Evolutionary conservation across 2,888 invertebrate genomes (phyloP).

Genomic region (Eupithecia tripunctaria): DNA sequence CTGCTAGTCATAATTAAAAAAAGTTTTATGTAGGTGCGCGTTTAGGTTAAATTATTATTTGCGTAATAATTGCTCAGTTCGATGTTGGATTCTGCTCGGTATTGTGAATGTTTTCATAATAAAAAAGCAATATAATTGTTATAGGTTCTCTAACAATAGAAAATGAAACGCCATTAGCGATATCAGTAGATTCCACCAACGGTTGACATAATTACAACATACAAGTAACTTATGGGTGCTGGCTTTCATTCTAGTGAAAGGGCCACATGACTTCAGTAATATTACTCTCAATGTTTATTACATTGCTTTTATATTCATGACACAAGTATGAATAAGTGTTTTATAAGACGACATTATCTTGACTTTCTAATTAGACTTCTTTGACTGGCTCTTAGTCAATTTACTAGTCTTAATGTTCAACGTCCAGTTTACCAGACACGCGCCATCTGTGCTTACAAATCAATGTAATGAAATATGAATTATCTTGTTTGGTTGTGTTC

Average conservation of each 20-base stretch:
- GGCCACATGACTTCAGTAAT: slow-evolving; percentile 59
- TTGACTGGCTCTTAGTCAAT: slow-evolving; percentile 59
- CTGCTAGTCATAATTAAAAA: slow-evolving; percentile 78
- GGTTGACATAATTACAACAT: slow-evolving; percentile 29
- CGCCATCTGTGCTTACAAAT: neutral
- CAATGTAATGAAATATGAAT: neutral
- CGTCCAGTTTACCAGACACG: neutral
- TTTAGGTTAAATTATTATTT: slow-evolving; percentile 66
- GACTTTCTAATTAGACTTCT: slow-evolving; percentile 75
- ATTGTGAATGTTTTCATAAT: slow-evolving; percentile 26
- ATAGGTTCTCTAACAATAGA: slow-evolving; percentile 31
- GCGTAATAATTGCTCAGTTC: slow-evolving; percentile 42
- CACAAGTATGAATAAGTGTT: slow-evolving; percentile 61
- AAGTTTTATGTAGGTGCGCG: slow-evolving; percentile 50
- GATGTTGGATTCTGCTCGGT: slow-evolving; percentile 36
- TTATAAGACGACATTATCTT: slow-evolving; percentile 50
- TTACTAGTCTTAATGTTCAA: neutral
- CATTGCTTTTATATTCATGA: slow-evolving; percentile 70
- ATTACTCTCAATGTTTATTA: slow-evolving; percentile 59
- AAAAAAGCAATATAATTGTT: slow-evolving; percentile 35
- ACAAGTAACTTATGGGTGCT: slow-evolving; percentile 64
- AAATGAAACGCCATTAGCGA: slow-evolving; percentile 31
- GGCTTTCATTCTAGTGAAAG: slow-evolving; percentile 65
- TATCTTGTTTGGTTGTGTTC: neutral
- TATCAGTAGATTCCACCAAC: slow-evolving; percentile 48